Evolutionary conservation across 2,888 invertebrate species (phyloP).

Genomic region (Xylota sylvarum): DNA sequence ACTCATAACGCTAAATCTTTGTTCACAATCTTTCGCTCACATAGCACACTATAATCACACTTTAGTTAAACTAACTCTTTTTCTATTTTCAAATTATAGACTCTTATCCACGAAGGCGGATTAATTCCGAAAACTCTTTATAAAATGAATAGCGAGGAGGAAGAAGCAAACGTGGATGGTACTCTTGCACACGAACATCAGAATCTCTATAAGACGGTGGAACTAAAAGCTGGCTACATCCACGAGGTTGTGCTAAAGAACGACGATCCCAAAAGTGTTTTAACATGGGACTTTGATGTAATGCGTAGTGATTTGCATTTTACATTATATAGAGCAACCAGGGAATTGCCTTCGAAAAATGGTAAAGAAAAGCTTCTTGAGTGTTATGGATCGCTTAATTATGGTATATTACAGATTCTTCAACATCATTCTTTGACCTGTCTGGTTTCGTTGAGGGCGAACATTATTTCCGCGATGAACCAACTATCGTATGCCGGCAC

Average conservation of each 20-base stretch:
- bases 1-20: constrained; percentile 28
- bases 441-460: constrained; percentile 90
- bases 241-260: constrained; percentile 92
- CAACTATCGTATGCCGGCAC: constrained; percentile 93
- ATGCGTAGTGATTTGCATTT: constrained; percentile 95
- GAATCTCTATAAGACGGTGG: constrained; percentile 83
- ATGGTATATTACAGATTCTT: constrained; percentile 81
- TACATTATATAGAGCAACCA: constrained; percentile 87
- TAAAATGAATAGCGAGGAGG: constrained; percentile 86
- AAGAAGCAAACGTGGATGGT: constrained; percentile 79
- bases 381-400: background rate
- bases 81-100: constrained; percentile 85
- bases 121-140: constrained; percentile 95
- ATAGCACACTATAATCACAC: background rate
- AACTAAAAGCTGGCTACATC: constrained; percentile 86
- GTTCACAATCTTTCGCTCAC: constrained; percentile 42
- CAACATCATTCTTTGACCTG: constrained; percentile 87
- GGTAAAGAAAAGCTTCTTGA: constrained; percentile 78
- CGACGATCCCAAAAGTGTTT: constrained; percentile 93
- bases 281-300: constrained; percentile 99
- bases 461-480: constrained; percentile 92
- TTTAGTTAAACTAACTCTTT: constrained; percentile 1
- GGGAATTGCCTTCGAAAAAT: constrained; percentile 81
- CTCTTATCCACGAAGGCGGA: constrained; percentile 93
- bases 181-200: constrained; percentile 81